Conservation (phyloP, 23 tunicate species). For the Halocynthia roretzi region DNA sequence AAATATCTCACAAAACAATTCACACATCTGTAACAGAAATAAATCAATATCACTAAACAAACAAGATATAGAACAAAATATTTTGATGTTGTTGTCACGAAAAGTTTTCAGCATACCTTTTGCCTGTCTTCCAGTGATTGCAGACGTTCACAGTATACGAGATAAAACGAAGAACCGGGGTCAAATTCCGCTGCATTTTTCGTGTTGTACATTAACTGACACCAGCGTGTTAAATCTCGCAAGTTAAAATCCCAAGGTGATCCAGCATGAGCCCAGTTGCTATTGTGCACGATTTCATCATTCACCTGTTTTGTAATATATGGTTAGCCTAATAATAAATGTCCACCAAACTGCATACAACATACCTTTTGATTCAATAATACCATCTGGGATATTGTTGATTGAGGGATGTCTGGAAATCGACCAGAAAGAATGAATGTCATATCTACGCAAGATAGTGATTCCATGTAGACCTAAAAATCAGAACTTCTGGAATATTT, state of each 20-base stretch:
- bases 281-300: constrained; percentile 20
- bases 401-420: constrained; percentile 28
- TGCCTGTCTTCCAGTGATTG: constrained; percentile 46
- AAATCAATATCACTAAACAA: constrained; percentile 3
- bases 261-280: constrained; percentile 69
- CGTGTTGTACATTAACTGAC: constrained; percentile 35
- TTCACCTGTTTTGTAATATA: constrained; percentile 11
- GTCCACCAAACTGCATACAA: background rate
- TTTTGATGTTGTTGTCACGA: background rate
- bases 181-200: background rate
- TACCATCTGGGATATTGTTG: constrained; percentile 46
- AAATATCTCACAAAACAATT: constrained; percentile 22
- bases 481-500: background rate
- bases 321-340: background rate
- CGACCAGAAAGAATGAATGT: constrained; percentile 29
- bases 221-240: constrained; percentile 87
- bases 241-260: constrained; percentile 93
- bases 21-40: constrained; percentile 28
- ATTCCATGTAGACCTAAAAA: constrained; percentile 57
- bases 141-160: constrained; percentile 58
- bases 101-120: constrained; percentile 22
- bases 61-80: background rate
- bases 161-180: constrained; percentile 15
- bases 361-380: constrained; percentile 49
- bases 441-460: constrained; percentile 44